phyloP scores from a whole-genome alignment of 2,797 vertebrate species.

The Sebastes baramenuke region DNA sequence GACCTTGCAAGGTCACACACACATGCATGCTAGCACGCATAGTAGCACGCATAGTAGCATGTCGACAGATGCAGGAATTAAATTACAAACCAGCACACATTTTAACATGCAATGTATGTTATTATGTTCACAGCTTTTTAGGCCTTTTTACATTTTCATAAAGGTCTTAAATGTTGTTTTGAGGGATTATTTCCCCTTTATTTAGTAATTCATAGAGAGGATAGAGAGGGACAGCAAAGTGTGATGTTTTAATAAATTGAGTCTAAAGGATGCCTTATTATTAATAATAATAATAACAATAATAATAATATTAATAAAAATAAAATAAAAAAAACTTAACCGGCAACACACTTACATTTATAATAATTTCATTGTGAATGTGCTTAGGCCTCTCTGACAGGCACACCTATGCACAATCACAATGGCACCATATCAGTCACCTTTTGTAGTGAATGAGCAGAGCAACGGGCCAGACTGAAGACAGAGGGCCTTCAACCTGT shows the following conservation, averaged over 20 bases:
- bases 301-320: neutral
- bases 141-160: neutral
- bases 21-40: neutral
- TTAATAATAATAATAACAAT: neutral
- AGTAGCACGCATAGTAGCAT: neutral
- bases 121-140: neutral
- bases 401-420: neutral
- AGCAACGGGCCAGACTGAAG: neutral
- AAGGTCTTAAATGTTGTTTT: neutral
- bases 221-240: neutral
- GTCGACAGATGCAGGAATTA: neutral
- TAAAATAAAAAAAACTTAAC: neutral
- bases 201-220: neutral
- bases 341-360: neutral
- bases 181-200: neutral
- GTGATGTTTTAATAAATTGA: neutral
- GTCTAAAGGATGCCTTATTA: neutral
- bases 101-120: neutral
- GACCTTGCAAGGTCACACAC: slow-evolving; percentile 60
- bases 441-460: neutral
- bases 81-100: neutral
- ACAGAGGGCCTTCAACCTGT: neutral
- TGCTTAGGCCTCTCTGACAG: neutral
- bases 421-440: neutral
- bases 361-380: neutral